These are phyloP conservation scores for Erethizon dorsatum DNA, from an alignment of 2,797 vertebrate genomes.

Conservation along the genomic window DNA sequence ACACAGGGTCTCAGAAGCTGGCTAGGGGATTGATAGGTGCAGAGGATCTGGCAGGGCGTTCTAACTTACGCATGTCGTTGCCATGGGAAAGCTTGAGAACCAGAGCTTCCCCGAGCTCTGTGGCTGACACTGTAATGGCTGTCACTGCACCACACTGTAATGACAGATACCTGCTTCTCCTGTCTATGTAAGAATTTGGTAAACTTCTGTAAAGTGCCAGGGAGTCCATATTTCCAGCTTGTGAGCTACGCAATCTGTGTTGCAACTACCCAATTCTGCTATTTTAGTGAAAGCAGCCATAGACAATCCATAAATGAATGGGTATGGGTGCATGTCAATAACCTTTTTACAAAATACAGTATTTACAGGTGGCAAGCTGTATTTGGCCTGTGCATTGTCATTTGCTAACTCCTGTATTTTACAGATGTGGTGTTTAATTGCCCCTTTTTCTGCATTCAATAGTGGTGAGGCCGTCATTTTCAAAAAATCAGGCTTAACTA, in stretches of 20 bases:
- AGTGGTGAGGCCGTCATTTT: slow-evolving; percentile 6
- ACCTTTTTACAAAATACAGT: neutral
- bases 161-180: neutral
- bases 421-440: neutral
- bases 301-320: neutral
- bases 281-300: slow-evolving; percentile 10
- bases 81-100: slow-evolving; percentile 25
- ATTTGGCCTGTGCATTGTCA: slow-evolving; percentile 29
- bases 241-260: neutral
- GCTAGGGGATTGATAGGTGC: neutral
- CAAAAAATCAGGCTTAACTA: slow-evolving; percentile 11
- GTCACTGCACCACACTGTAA: neutral
- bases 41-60: neutral
- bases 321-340: neutral
- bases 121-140: slow-evolving; percentile 33
- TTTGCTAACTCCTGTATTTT: slow-evolving; percentile 30
- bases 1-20: neutral
- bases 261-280: slow-evolving; percentile 8
- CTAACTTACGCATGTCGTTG: slow-evolving; percentile 1
- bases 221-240: slow-evolving; percentile 17
- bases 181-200: neutral
- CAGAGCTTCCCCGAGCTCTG: neutral
- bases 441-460: slow-evolving; percentile 6
- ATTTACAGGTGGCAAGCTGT: neutral
- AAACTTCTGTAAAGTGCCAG: slow-evolving; percentile 39